Percentiles rank a stretch among this genome's conserved stretches.
phyloP scores from a whole-genome alignment of 2,797 vertebrate genomes.

The Syndactyla subalaris region DNA sequence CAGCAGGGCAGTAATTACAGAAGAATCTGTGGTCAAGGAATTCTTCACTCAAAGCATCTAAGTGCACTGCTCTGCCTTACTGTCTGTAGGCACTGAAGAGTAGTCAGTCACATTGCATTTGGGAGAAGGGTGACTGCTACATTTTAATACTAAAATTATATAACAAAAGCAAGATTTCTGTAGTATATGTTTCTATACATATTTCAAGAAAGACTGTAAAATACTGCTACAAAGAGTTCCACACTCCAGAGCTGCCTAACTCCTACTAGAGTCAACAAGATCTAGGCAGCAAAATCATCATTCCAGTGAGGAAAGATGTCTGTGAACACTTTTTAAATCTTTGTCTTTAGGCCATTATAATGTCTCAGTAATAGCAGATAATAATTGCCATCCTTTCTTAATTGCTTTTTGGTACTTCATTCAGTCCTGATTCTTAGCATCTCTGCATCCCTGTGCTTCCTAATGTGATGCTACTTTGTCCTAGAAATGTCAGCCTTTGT shows the following conservation, averaged over 20 bases:
- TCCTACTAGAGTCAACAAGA: background rate
- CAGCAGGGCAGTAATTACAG: background rate
- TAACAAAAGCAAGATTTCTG: background rate
- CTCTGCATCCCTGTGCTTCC: background rate
- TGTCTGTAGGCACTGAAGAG: background rate
- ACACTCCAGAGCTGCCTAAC: background rate
- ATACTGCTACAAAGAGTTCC: conserved; percentile 21
- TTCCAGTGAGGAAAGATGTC: background rate
- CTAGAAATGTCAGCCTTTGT: background rate
- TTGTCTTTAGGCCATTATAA: background rate
- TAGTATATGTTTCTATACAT: background rate
- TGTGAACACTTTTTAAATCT: background rate
- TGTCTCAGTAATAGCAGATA: background rate
- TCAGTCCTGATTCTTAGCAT: background rate
- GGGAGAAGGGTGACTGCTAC: background rate
- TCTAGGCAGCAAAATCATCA: background rate
- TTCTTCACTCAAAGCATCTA: background rate
- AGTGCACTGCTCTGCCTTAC: background rate
- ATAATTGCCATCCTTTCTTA: background rate
- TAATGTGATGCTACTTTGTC: background rate
- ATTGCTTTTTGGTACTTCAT: background rate
- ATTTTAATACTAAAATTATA: conserved; percentile 1
- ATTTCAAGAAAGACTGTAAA: conserved; percentile 35
- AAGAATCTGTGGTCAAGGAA: background rate
- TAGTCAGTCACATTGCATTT: background rate